A percentile compares a stretch with the other conserved stretches of the same genome.
These are phyloP conservation scores for Zoanthus gigantus DNA, from an alignment of 92 coral and sea anemone species.

Conservation along the genomic window DNA sequence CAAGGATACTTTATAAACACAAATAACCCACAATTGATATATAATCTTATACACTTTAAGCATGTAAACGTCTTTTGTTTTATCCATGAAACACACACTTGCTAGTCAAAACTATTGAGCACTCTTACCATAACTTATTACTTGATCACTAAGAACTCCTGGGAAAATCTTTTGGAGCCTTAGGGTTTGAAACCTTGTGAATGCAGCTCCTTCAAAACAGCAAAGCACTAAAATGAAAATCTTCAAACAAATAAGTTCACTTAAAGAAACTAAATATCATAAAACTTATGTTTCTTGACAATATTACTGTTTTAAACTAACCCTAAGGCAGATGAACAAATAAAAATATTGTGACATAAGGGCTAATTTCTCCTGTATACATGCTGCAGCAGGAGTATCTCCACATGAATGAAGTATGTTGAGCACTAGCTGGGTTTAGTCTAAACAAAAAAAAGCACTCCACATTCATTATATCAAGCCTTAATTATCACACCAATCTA, in stretches of 20 bases:
- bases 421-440: too few species aligned
- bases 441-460: too few species aligned
- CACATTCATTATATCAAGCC: too few species aligned
- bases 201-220: constrained; percentile 81
- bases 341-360: neutral
- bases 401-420: neutral
- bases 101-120: too few species aligned
- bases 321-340: neutral
- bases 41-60: too few species aligned
- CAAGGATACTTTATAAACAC: too few species aligned
- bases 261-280: neutral
- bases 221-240: neutral
- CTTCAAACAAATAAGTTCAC: neutral
- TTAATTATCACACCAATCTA: too few species aligned
- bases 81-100: too few species aligned
- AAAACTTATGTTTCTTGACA: neutral
- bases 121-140: constrained; percentile 86
- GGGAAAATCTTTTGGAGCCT: constrained; percentile 92
- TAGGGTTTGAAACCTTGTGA: constrained; percentile 94
- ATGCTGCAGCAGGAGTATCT: neutral
- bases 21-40: too few species aligned
- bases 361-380: neutral
- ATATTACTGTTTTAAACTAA: neutral
- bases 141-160: constrained; percentile 86
- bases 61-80: neutral